Evolutionary conservation across 2,888 invertebrate species (phyloP).

Genomic region (Hyalella azteca): DNA sequence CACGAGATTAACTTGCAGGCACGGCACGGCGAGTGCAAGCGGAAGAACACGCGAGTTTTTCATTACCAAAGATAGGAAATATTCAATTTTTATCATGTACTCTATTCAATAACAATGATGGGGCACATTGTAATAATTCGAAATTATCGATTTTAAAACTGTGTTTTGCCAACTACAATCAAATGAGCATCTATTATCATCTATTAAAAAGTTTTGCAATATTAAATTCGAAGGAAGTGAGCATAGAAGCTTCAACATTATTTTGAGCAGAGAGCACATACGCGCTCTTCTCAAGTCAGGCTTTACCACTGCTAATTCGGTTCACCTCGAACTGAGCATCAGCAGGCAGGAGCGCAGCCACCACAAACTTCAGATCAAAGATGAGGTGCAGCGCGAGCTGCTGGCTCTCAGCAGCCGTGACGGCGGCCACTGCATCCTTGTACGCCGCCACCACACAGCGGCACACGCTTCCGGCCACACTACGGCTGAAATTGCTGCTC

Average conservation of each 20-base stretch:
- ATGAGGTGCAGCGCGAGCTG: constrained; percentile 54
- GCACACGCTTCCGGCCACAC: neutral
- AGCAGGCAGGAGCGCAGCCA: constrained; percentile 46
- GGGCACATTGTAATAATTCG: too few relatives aligned
- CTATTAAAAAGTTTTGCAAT: too few relatives aligned
- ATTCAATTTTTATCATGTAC: neutral
- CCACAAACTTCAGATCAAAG: constrained; percentile 52
- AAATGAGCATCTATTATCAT: too few relatives aligned
- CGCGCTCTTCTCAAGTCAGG: too few relatives aligned
- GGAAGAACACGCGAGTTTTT: neutral
- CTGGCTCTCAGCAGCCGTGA: constrained; percentile 39
- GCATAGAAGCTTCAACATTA: too few relatives aligned
- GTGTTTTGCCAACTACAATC: too few relatives aligned
- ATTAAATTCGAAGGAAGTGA: too few relatives aligned
- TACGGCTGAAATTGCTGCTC: constrained; percentile 10
- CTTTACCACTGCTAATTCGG: too few relatives aligned
- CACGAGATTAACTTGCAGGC: neutral
- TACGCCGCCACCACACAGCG: neutral
- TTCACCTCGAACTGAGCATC: constrained; percentile 41
- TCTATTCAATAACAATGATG: neutral
- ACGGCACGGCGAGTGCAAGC: neutral
- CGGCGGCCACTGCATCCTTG: neutral
- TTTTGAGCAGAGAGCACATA: too few relatives aligned
- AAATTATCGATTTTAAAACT: too few relatives aligned
- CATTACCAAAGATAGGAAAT: neutral